A percentile compares a stretch with the other conserved stretches of the same genome.
These are phyloP conservation scores for Pristionchus maxplancki DNA, from an alignment of 2,888 invertebrate genomes.

Conservation along the genomic window DNA sequence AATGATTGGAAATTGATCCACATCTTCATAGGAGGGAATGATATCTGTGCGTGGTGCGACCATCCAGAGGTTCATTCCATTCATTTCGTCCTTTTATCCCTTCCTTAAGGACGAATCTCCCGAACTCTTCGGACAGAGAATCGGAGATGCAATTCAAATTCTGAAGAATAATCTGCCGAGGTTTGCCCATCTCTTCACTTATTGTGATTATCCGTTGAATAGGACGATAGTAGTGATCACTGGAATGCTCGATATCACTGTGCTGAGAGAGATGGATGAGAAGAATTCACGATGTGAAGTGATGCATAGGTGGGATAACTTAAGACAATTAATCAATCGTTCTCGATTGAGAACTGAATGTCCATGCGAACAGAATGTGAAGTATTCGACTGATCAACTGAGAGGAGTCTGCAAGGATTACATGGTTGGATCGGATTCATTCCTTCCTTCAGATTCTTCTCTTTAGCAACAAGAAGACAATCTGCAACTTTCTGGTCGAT, in stretches of 20 bases:
- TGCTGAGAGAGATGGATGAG: slow-evolving; percentile 66
- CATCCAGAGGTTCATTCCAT: slow-evolving; percentile 53
- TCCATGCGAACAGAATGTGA: slow-evolving; percentile 63
- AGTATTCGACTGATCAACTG: slow-evolving; percentile 64
- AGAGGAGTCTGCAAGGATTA: slow-evolving; percentile 61
- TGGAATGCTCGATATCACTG: slow-evolving; percentile 70
- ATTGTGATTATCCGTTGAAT: neutral
- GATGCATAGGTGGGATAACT: slow-evolving; percentile 56
- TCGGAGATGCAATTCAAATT: slow-evolving; percentile 63
- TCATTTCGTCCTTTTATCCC: neutral
- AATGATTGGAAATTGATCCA: slow-evolving; percentile 72
- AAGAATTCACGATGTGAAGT: slow-evolving; percentile 66
- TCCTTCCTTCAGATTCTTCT: neutral
- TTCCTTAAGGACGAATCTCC: slow-evolving; percentile 55
- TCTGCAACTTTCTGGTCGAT: slow-evolving; percentile 47
- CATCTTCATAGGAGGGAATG: slow-evolving; percentile 72
- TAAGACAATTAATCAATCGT: neutral
- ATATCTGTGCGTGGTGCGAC: slow-evolving; percentile 69
- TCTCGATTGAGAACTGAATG: slow-evolving; percentile 61
- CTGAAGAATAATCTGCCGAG: slow-evolving; percentile 67
- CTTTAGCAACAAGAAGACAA: neutral
- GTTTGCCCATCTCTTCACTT: neutral
- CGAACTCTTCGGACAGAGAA: slow-evolving; percentile 60
- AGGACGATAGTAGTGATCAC: slow-evolving; percentile 66
- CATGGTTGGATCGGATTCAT: slow-evolving; percentile 55